phyloP scores from a whole-genome alignment of 2,797 vertebrate genomes.

The Fringilla coelebs region DNA sequence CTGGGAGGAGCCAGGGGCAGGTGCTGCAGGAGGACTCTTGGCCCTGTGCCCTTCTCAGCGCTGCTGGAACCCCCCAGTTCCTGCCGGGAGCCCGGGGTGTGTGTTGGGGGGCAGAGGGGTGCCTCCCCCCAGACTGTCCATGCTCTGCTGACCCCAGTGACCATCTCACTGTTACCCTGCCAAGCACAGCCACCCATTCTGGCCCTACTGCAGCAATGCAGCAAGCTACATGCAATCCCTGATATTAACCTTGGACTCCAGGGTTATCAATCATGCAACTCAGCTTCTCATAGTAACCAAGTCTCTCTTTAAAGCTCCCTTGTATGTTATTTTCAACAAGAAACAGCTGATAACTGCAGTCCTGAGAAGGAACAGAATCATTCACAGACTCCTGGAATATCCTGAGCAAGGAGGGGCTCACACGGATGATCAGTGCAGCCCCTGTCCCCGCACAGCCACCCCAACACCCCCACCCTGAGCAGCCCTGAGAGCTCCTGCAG shows the following conservation, averaged over 20 bases:
- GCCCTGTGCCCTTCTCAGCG: fast-evolving
- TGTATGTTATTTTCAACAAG: neutral
- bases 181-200: neutral
- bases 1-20: neutral
- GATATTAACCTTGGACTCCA: neutral
- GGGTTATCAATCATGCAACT: neutral
- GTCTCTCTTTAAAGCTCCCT: neutral
- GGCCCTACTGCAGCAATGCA: neutral
- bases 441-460: neutral
- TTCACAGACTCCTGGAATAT: neutral
- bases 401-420: fast-evolving
- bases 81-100: fast-evolving
- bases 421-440: fast-evolving
- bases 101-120: neutral
- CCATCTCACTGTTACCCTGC: neutral
- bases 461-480: neutral
- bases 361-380: neutral
- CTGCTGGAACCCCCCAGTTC: neutral
- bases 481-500: neutral
- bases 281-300: neutral
- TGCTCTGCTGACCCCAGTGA: neutral
- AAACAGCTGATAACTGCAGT: neutral
- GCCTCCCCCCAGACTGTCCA: neutral
- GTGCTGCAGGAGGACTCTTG: neutral
- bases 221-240: neutral